Percentiles rank a stretch among this genome's conserved stretches.
These are phyloP conservation scores for Sebastes cheni DNA, from an alignment of 2,797 vertebrate genomes.

Conservation along the genomic window DNA sequence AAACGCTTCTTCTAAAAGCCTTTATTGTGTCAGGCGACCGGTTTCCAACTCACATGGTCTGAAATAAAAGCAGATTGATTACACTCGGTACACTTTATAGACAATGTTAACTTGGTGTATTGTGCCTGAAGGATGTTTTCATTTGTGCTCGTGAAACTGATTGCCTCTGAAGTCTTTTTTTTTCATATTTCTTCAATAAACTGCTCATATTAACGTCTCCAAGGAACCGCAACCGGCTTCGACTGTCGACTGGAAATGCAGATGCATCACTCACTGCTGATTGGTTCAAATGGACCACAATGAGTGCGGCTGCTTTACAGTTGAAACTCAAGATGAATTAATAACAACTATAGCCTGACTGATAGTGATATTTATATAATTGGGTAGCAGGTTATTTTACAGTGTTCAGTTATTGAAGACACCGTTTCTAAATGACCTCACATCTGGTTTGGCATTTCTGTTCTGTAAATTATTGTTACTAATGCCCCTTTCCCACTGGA, in stretches of 20 bases:
- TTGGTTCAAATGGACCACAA: neutral
- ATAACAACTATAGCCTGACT: neutral
- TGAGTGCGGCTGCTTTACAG: too few relatives aligned
- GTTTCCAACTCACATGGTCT: neutral
- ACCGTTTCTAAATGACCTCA: too few relatives aligned
- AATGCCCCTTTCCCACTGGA: too few relatives aligned
- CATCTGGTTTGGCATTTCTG: too few relatives aligned
- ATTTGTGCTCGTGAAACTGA: neutral
- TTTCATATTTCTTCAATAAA: neutral
- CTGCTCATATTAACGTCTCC: neutral
- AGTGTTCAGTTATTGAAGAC: too few relatives aligned
- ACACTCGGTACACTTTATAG: neutral
- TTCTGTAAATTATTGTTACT: too few relatives aligned
- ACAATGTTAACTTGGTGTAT: neutral
- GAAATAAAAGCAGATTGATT: neutral
- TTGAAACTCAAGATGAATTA: neutral
- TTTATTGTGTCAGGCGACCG: neutral
- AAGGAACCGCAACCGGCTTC: neutral
- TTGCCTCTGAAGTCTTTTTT: neutral
- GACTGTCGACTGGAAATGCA: neutral
- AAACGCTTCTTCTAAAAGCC: neutral
- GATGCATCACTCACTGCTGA: neutral
- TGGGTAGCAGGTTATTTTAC: neutral
- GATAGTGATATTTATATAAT: neutral
- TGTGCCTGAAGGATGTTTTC: neutral